Evolutionary conservation across 2,888 invertebrate species (phyloP).

Genomic region (Octodonta nipae): DNA sequence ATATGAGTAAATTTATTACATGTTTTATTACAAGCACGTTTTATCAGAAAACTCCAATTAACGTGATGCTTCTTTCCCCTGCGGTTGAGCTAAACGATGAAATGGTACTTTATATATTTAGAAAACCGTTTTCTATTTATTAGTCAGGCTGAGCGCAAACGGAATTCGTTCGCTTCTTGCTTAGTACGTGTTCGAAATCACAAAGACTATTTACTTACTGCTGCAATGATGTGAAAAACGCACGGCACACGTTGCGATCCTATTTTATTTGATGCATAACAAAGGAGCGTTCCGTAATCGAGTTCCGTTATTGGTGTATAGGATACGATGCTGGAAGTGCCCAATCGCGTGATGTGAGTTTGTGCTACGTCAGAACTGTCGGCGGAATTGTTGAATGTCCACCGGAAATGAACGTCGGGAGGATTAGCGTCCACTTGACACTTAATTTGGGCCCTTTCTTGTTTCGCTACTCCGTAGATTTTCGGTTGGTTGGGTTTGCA

Average conservation of each 20-base stretch:
- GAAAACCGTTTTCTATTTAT: too few relatives aligned
- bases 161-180: too few relatives aligned
- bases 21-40: too few relatives aligned
- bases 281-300: constrained; percentile 80
- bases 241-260: constrained; percentile 77
- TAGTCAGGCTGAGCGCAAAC: too few relatives aligned
- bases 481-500: constrained; percentile 72
- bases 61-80: too few relatives aligned
- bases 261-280: constrained; percentile 72
- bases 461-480: constrained; percentile 84
- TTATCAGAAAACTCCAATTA: too few relatives aligned
- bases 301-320: constrained; percentile 82
- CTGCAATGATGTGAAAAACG: constrained; percentile 82
- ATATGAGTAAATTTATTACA: too few relatives aligned
- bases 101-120: too few relatives aligned
- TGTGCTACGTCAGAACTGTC: constrained; percentile 72
- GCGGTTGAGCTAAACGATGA: too few relatives aligned
- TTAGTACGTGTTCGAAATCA: too few relatives aligned
- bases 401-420: constrained; percentile 72
- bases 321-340: constrained; percentile 65
- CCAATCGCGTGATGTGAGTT: constrained; percentile 54
- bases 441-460: constrained; percentile 73
- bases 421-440: constrained; percentile 87
- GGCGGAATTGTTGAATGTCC: constrained; percentile 84
- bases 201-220: too few relatives aligned